Conservation (phyloP, 1,140 invertebrate genomes). For the Drosophila elegans region DNA sequence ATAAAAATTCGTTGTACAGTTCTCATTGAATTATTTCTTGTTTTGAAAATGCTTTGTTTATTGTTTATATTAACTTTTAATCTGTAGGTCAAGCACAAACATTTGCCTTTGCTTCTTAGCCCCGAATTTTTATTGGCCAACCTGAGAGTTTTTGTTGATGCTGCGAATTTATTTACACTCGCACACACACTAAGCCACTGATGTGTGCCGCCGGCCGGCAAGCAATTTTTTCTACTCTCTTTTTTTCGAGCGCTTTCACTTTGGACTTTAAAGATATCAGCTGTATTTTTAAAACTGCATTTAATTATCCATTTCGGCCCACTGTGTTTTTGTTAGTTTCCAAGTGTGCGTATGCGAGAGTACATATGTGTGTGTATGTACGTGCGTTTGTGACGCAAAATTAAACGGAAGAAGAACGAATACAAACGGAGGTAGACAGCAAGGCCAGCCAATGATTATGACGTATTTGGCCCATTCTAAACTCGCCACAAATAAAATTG, state of each 20-base stretch:
- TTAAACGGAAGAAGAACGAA: constrained; percentile 42
- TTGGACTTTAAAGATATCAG: constrained; percentile 18
- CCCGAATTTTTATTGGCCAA: constrained; percentile 20
- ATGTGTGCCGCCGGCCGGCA: constrained; percentile 51
- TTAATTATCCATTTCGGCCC: constrained; percentile 33
- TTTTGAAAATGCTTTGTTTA: background rate
- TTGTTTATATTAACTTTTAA: background rate
- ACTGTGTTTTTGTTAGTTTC: constrained; percentile 54
- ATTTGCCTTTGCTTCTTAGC: constrained; percentile 2
- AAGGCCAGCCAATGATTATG: constrained; percentile 20
- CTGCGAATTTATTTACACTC: constrained; percentile 29
- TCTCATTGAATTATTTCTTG: background rate
- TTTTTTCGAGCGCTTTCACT: constrained; percentile 40
- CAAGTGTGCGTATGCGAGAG: constrained; percentile 32
- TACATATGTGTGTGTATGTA: constrained; percentile 3
- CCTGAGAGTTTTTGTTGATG: constrained; percentile 10
- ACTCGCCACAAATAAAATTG: constrained; percentile 27
- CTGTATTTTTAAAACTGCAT: constrained; percentile 13
- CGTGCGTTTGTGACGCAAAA: constrained; percentile 49
- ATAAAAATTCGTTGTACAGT: constrained; percentile 16
- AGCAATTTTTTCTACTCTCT: constrained; percentile 22
- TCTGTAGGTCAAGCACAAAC: constrained; percentile 12
- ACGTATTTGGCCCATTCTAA: constrained; percentile 34
- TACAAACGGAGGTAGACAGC: background rate
- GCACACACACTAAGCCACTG: constrained; percentile 1